phyloP scores from a whole-genome alignment of 2,797 vertebrate species.

The Diplodus sargus region DNA sequence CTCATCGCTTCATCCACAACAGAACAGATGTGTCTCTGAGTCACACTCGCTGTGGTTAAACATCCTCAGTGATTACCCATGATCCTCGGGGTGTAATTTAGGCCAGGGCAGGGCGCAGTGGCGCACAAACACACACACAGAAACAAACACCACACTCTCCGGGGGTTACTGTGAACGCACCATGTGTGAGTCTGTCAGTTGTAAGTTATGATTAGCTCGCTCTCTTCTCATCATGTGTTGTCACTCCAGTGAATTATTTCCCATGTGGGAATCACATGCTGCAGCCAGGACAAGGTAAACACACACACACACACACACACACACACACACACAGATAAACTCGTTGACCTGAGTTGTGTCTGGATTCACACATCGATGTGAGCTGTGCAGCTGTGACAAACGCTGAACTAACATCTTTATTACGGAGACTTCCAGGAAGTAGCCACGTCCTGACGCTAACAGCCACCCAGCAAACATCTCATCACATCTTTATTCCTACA shows the following conservation, averaged over 20 bases:
- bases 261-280: conserved; percentile 10
- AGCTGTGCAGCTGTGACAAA: no score
- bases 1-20: not conserved
- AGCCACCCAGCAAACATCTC: no score
- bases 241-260: conserved; percentile 2
- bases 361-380: no score
- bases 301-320: no score
- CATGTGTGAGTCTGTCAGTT: not conserved
- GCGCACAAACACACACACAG: conserved; percentile 5
- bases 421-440: no score
- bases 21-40: not conserved
- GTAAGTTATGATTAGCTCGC: not conserved
- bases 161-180: not conserved
- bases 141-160: not conserved
- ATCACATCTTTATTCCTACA: no score
- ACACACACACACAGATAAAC: no score
- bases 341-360: no score
- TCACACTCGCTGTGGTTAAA: not conserved
- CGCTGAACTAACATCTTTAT: no score
- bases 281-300: not conserved
- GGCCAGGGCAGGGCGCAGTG: conserved; percentile 12
- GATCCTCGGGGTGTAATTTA: conserved; percentile 40
- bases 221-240: conserved; percentile 30
- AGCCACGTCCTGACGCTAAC: no score
- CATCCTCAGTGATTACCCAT: conserved; percentile 22